Evolutionary conservation across 2,888 invertebrate species (phyloP).

Genomic region (Heliconius ismenius): DNA sequence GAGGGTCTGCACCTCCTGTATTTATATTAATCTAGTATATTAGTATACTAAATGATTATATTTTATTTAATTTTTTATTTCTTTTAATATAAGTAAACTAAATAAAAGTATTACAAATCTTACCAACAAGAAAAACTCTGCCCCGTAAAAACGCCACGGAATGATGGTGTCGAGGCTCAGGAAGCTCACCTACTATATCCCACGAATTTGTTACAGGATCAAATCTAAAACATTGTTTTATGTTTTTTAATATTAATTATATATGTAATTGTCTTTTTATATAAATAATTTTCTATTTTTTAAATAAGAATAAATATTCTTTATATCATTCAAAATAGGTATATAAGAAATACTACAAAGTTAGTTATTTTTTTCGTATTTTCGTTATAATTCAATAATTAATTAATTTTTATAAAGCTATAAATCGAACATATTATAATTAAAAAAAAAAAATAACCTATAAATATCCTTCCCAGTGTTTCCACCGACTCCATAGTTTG

Average conservation of each 20-base stretch:
- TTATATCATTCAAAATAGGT: neutral
- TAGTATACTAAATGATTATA: no score
- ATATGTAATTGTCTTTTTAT: no score
- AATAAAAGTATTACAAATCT: neutral
- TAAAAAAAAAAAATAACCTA: conserved; percentile 53
- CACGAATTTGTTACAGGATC: conserved; percentile 83
- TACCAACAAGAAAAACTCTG: conserved; percentile 85
- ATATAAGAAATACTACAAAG: neutral
- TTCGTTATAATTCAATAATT: no score
- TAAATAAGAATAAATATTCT: neutral
- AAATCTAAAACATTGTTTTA: conserved; percentile 62
- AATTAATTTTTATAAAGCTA: no score
- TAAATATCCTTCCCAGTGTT: conserved; percentile 85
- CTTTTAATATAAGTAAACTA: neutral
- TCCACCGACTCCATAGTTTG: conserved; percentile 75
- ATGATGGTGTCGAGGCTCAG: conserved; percentile 87
- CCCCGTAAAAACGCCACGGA: conserved; percentile 84
- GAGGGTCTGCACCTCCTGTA: conserved; percentile 85
- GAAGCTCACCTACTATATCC: conserved; percentile 85
- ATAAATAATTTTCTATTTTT: no score
- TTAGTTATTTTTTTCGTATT: no score
- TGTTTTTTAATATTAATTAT: neutral
- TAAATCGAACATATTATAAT: neutral
- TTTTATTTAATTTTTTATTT: no score
- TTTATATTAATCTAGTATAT: neutral